These are phyloP conservation scores for Cactoblastis cactorum DNA, from an alignment of 2,888 invertebrate species.

Conservation along the genomic window DNA sequence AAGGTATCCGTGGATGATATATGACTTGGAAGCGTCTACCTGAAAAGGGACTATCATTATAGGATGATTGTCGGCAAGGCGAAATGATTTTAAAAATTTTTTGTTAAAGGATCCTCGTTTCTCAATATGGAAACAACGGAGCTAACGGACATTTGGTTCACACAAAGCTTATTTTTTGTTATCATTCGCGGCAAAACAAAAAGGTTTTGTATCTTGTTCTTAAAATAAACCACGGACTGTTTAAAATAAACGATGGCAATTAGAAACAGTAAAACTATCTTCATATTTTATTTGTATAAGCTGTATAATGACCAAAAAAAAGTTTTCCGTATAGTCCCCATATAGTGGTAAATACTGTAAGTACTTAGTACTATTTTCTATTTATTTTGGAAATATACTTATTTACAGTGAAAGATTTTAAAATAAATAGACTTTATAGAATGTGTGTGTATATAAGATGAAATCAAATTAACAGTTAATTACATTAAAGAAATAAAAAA, in stretches of 20 bases:
- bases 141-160: constrained; percentile 50
- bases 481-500: constrained; percentile 26
- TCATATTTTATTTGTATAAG: neutral
- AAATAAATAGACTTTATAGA: neutral
- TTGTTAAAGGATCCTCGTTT: constrained; percentile 45
- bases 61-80: constrained; percentile 72
- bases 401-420: no score
- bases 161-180: constrained; percentile 43
- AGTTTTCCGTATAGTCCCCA: no score
- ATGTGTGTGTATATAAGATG: neutral
- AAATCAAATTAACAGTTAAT: no score
- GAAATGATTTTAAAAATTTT: constrained; percentile 62
- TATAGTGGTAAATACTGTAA: no score
- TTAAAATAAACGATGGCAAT: constrained; percentile 31
- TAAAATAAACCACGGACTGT: constrained; percentile 46
- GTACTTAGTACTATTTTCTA: no score
- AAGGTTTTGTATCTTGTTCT: constrained; percentile 37
- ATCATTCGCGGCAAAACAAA: constrained; percentile 44
- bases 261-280: constrained; percentile 3
- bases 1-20: constrained; percentile 69
- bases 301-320: neutral
- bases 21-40: constrained; percentile 72
- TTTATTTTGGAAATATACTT: no score
- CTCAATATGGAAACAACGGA: constrained; percentile 58
- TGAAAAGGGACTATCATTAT: constrained; percentile 75